A percentile compares a stretch with the other conserved stretches of the same genome.
phyloP scores from a whole-genome alignment of 2,797 vertebrate species.

The Jordanella pulchra region DNA sequence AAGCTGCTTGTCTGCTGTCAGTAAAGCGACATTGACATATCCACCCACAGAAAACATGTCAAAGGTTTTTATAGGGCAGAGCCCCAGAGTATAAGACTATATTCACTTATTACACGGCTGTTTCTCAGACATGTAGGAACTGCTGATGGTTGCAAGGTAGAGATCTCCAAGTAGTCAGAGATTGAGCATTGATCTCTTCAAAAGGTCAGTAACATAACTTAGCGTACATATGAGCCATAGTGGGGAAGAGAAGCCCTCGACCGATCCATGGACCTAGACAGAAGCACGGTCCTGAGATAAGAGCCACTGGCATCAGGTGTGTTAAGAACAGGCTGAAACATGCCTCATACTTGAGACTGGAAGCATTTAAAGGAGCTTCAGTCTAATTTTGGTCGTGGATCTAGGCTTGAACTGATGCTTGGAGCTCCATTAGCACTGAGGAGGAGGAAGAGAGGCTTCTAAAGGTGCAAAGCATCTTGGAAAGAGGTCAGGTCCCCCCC shows the following conservation, averaged over 20 bases:
- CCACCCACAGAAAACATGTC: constrained; percentile 7
- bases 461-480: background rate
- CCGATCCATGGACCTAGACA: background rate
- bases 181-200: background rate
- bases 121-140: background rate
- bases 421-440: background rate
- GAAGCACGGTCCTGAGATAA: background rate
- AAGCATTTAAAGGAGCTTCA: background rate
- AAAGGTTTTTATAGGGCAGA: constrained; percentile 10
- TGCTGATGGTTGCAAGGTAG: background rate
- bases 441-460: background rate
- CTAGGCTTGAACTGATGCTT: background rate
- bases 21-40: constrained; percentile 34
- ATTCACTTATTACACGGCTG: constrained; percentile 7
- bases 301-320: background rate
- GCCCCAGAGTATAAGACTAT: background rate
- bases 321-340: background rate
- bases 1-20: constrained; percentile 32
- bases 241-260: background rate
- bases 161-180: background rate
- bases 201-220: background rate
- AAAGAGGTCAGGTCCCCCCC: background rate
- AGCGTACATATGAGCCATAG: background rate
- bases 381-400: background rate
- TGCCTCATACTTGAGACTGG: background rate